phyloP scores from a whole-genome alignment of 2,888 invertebrate species.

The Cordilura impudica region DNA sequence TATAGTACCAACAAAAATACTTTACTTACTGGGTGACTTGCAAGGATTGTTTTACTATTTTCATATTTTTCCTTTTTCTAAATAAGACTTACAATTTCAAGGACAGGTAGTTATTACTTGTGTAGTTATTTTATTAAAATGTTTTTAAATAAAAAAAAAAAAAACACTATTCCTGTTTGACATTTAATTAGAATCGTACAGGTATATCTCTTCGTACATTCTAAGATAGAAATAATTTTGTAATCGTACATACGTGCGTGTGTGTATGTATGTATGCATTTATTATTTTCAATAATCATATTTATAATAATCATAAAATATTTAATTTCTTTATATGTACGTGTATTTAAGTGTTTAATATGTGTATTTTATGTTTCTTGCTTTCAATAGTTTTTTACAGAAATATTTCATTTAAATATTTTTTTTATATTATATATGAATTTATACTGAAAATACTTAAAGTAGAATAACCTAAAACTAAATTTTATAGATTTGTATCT shows the following conservation, averaged over 20 bases:
- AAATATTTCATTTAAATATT: neutral
- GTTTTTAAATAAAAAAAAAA: constrained; percentile 8
- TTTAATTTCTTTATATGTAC: too few species aligned
- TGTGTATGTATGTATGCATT: neutral
- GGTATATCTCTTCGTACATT: neutral
- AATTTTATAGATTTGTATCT: constrained; percentile 22
- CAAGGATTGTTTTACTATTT: too few species aligned
- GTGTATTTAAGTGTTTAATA: neutral
- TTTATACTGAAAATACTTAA: neutral
- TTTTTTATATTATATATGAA: neutral
- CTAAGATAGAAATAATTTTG: neutral
- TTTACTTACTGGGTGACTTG: too few species aligned
- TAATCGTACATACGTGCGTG: neutral
- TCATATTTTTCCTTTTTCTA: too few species aligned
- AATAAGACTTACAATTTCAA: too few species aligned
- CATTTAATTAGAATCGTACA: constrained; percentile 53
- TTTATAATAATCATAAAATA: too few species aligned
- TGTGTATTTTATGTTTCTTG: neutral
- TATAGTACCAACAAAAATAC: too few species aligned
- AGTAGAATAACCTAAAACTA: constrained; percentile 31
- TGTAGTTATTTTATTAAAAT: constrained; percentile 27
- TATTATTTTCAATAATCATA: neutral
- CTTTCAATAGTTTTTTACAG: neutral
- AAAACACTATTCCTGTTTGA: constrained; percentile 18
- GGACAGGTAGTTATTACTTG: too few species aligned